These are phyloP conservation scores for Eptesicus fuscus DNA, from an alignment of 2,113 vertebrate genomes.

Conservation along the genomic window DNA sequence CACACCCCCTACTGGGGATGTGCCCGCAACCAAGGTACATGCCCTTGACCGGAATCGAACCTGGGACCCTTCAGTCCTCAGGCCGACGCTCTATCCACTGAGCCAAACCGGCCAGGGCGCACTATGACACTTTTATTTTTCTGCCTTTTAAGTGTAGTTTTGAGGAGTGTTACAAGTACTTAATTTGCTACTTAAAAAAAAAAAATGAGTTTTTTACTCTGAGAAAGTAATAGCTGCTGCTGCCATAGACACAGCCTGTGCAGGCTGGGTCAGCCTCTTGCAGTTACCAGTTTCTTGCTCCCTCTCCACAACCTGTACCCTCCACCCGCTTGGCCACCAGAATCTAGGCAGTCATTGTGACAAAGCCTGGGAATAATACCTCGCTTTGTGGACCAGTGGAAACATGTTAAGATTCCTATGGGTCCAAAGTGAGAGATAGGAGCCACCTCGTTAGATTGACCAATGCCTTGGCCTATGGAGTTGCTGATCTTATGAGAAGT, in stretches of 20 bases:
- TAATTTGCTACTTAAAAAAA: neutral
- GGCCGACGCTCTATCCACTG: no score
- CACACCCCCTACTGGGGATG: no score
- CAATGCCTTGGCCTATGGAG: neutral
- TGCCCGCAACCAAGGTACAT: no score
- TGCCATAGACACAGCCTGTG: neutral
- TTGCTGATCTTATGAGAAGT: neutral
- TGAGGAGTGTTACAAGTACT: neutral
- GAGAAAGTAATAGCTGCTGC: neutral
- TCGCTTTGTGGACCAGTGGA: neutral
- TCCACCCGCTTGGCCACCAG: neutral
- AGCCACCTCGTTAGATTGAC: neutral
- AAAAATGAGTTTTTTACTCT: neutral
- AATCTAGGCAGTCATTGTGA: neutral
- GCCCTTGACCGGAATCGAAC: no score
- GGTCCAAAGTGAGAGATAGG: neutral
- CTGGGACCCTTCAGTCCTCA: no score
- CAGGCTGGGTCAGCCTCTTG: neutral
- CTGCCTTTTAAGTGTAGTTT: conserved; percentile 11
- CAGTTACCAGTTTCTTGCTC: neutral
- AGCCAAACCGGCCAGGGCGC: no score
- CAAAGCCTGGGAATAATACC: neutral
- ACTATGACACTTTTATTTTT: conserved; percentile 29
- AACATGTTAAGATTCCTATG: neutral
- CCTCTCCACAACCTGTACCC: no score